A percentile compares a stretch with the other conserved stretches of the same genome.
Evolutionary conservation across 2,888 invertebrate genomes (phyloP).

Genomic region (Incurvaria masculella): DNA sequence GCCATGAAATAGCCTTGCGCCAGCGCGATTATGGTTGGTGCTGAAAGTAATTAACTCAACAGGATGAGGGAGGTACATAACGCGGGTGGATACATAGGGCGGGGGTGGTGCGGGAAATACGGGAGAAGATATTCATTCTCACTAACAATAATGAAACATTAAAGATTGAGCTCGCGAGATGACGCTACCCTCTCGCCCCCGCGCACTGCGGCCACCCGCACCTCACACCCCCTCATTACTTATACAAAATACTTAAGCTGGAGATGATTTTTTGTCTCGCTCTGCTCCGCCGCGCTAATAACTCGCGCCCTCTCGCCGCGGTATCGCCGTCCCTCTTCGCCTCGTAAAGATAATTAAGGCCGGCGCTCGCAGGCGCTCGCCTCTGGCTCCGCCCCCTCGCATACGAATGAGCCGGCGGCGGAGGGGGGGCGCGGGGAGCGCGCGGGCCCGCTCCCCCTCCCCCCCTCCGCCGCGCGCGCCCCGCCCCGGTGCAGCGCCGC

Average conservation of each 20-base stretch:
- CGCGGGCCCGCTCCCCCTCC: constrained; percentile 5
- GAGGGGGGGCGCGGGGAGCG: background rate
- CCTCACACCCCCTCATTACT: constrained; percentile 49
- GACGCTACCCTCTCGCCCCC: constrained; percentile 26
- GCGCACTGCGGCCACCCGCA: constrained; percentile 41
- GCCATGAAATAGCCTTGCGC: background rate
- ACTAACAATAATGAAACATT: constrained; percentile 42
- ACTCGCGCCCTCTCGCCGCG: constrained; percentile 53
- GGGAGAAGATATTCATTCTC: background rate
- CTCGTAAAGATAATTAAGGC: constrained; percentile 53
- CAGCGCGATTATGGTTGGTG: background rate
- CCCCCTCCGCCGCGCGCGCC: constrained; percentile 11
- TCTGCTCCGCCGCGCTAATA: constrained; percentile 63
- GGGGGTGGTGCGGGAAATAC: background rate
- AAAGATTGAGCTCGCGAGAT: constrained; percentile 55
- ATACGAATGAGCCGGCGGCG: background rate
- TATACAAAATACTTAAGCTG: constrained; percentile 60
- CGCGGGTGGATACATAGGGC: background rate
- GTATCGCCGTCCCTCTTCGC: constrained; percentile 50
- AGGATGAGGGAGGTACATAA: constrained; percentile 19
- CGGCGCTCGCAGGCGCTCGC: constrained; percentile 8
- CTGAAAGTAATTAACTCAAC: constrained; percentile 45
- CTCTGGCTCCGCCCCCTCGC: constrained; percentile 31
- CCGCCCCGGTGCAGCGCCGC: constrained; percentile 18
- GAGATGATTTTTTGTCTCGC: constrained; percentile 51